phyloP scores from a whole-genome alignment of 2,113 vertebrate species.

The Actinemys pallida region DNA sequence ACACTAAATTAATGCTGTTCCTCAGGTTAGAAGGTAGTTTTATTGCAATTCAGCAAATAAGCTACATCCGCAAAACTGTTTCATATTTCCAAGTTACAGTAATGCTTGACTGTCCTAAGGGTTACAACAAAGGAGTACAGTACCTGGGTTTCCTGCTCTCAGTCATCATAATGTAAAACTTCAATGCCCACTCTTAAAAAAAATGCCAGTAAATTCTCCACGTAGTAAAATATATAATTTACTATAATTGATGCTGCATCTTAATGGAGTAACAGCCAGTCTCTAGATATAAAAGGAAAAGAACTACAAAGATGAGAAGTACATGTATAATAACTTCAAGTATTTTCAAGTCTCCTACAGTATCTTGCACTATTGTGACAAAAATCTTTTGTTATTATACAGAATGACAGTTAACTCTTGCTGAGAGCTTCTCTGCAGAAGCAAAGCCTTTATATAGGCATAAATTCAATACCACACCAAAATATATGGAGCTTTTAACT shows the following conservation, averaged over 20 bases:
- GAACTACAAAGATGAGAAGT: slow-evolving; percentile 62
- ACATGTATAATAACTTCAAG: slow-evolving; percentile 60
- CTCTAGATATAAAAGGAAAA: slow-evolving; percentile 59
- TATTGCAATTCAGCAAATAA: slow-evolving; percentile 72
- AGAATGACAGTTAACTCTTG: slow-evolving; percentile 42
- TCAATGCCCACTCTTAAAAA: slow-evolving; percentile 19
- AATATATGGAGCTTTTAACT: slow-evolving; percentile 35
- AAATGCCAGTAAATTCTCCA: slow-evolving; percentile 52
- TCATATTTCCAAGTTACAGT: slow-evolving; percentile 61
- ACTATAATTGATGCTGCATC: slow-evolving; percentile 50
- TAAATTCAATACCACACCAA: slow-evolving; percentile 40
- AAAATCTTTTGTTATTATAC: slow-evolving; percentile 48
- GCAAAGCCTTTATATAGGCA: slow-evolving; percentile 15
- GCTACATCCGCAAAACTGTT: slow-evolving; percentile 63
- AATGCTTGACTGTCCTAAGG: slow-evolving; percentile 54
- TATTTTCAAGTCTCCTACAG: slow-evolving; percentile 62
- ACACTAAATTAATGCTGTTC: slow-evolving; percentile 60
- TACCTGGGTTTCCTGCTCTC: slow-evolving; percentile 55
- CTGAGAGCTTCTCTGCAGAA: slow-evolving; percentile 35
- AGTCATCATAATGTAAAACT: slow-evolving; percentile 60
- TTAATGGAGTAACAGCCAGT: slow-evolving; percentile 40
- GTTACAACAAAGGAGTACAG: slow-evolving; percentile 55
- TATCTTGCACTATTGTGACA: slow-evolving; percentile 35
- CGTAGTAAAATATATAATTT: slow-evolving; percentile 64
- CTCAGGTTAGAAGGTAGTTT: slow-evolving; percentile 65